A percentile compares a stretch with the other conserved stretches of the same genome.
Evolutionary conservation across 2,113 vertebrate species (phyloP).

Genomic region (Stigmatopora argus): DNA sequence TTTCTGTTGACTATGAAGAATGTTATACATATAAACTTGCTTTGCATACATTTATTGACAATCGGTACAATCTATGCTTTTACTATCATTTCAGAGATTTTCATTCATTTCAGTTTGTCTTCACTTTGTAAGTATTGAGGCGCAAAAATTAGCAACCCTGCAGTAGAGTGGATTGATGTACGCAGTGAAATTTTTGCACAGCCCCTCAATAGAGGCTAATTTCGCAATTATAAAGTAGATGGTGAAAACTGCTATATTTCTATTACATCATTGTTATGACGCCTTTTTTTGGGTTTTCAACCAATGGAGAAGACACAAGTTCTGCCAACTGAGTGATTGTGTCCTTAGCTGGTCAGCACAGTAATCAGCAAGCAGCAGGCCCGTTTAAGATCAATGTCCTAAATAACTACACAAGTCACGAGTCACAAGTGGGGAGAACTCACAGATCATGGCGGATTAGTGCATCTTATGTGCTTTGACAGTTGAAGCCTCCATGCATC

Average conservation of each 20-base stretch:
- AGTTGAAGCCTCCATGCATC: slow-evolving; percentile 32
- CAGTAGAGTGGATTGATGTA: background rate
- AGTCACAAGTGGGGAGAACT: slow-evolving; percentile 37
- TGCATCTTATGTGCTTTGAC: slow-evolving; percentile 56
- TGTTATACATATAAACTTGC: background rate
- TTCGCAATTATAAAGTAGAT: background rate
- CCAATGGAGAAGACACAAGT: slow-evolving; percentile 6
- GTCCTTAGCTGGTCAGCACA: slow-evolving; percentile 47
- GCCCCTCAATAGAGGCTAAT: background rate
- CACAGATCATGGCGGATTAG: slow-evolving; percentile 62
- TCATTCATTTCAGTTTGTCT: background rate
- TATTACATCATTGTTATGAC: background rate
- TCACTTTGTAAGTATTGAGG: background rate
- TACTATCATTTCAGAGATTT: background rate
- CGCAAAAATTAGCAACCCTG: background rate
- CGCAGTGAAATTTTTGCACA: background rate
- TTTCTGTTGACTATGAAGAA: background rate
- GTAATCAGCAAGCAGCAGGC: slow-evolving; percentile 64
- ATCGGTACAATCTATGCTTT: background rate
- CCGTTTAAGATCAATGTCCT: slow-evolving; percentile 69
- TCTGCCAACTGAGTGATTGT: slow-evolving; percentile 34
- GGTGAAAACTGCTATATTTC: background rate
- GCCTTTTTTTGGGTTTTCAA: background rate
- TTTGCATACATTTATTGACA: background rate
- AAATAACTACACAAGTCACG: slow-evolving; percentile 68